Conservation (phyloP, 1,140 invertebrate species). For the Himalopsyche phryganea region DNA sequence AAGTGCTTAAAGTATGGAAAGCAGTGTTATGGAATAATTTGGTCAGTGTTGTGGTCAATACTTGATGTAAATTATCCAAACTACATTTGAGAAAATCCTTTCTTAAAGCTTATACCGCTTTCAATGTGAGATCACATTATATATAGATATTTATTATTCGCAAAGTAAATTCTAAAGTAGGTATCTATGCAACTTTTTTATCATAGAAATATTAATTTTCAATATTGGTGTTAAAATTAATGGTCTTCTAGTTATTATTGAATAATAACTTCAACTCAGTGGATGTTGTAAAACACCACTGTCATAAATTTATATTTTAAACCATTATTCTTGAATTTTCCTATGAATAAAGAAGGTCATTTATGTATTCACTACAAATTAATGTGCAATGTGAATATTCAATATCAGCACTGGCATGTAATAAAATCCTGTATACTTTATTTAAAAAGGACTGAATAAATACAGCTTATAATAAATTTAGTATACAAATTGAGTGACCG, state of each 20-base stretch:
- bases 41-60: conserved; percentile 21
- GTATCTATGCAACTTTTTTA: not conserved
- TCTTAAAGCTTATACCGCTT: conserved; percentile 34
- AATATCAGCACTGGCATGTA: too few relatives aligned
- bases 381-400: too few relatives aligned
- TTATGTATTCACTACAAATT: too few relatives aligned
- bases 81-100: conserved; percentile 18
- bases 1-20: conserved; percentile 3
- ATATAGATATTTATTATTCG: not conserved
- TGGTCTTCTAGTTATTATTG: not conserved
- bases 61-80: conserved; percentile 14
- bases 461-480: too few relatives aligned
- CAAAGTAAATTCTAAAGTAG: too few relatives aligned
- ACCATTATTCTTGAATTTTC: too few relatives aligned
- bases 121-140: conserved; percentile 12
- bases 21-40: conserved; percentile 22
- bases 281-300: not conserved
- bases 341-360: too few relatives aligned
- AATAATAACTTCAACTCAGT: not conserved
- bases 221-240: not conserved
- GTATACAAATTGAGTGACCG: too few relatives aligned
- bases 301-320: too few relatives aligned
- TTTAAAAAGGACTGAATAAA: too few relatives aligned
- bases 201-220: conserved; percentile 4
- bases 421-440: too few relatives aligned